Base-by-base conservation (phyloP, 2,888 invertebrate species). In the Mechanitis mazaeus region DNA sequence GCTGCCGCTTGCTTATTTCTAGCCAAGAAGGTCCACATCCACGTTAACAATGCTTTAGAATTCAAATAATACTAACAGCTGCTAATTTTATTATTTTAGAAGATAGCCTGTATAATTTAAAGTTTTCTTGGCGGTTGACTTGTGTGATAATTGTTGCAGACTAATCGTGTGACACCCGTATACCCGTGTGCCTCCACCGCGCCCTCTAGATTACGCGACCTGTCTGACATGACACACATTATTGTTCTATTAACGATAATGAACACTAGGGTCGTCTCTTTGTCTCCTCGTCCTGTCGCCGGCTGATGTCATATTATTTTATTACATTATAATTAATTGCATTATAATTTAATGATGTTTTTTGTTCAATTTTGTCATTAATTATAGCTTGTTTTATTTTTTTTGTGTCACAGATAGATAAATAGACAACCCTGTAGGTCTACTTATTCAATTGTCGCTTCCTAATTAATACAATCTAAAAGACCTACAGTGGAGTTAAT, bases 11-110 rank as follows among this genome's bases (percentile, higher is more conserved):
- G 87, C 74, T 85, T 87, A 63, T 89, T 88, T 63, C 75, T 76
- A 72, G 77, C 79, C 78, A 89, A 81, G 79, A 88, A 88, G 68
- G 77, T 76, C 87, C 85, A 90, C 89, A 90, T 90, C 75, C 82
- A 86, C 74, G 69, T 68, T 59, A 59, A 64, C 59, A 28, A 50
- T 3, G 28, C 9, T 46, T n/a, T 46, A 7, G 6, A 50, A 50
- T 31, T 5, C 1, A 31, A n/a, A 50, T 28, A 28, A 11, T 9
- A 31, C 31, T 50, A 2, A 9, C 42, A 9, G 42, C 7, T 42
- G 1, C 3, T 9, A 42, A 42, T 11, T 42, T 42, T 42, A 9
- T 42, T 42, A 7, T 9, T 11, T 35, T 35, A 35, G 3, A 9
- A 9, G 11, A 7, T 9, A 42, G 11, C 9, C 42, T 42, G 42